Evolutionary conservation across 2,113 vertebrate species (phyloP).

Genomic region (Leptodactylus fuscus): DNA sequence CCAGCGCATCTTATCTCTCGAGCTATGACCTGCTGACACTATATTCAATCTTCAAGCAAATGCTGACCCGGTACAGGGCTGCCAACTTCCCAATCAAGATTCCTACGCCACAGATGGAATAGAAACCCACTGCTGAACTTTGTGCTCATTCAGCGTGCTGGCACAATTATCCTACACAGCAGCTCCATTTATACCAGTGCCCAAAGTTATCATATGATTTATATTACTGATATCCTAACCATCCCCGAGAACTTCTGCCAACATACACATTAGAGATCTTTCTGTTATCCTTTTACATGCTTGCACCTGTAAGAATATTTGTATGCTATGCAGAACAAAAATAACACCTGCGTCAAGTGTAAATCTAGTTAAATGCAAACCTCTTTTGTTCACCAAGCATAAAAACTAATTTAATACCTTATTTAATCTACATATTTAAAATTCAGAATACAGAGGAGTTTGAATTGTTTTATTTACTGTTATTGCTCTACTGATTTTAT

Average conservation of each 20-base stretch:
- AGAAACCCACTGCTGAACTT: conserved; percentile 50
- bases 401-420: too few relatives aligned
- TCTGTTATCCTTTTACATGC: conserved; percentile 27
- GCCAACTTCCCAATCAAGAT: conserved; percentile 56
- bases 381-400: too few relatives aligned
- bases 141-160: conserved; percentile 50
- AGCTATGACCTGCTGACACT: conserved; percentile 50
- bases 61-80: conserved; percentile 39
- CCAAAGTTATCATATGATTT: conserved; percentile 58
- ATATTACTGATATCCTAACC: conserved; percentile 55
- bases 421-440: too few relatives aligned
- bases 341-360: not conserved
- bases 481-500: too few relatives aligned
- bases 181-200: conserved; percentile 40
- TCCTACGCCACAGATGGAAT: conserved; percentile 53
- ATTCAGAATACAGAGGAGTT: too few relatives aligned
- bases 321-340: not conserved
- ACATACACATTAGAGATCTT: conserved; percentile 46
- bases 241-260: conserved; percentile 35
- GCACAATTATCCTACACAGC: conserved; percentile 29
- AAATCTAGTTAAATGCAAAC: too few relatives aligned
- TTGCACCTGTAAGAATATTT: conserved; percentile 44
- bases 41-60: conserved; percentile 49
- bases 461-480: too few relatives aligned
- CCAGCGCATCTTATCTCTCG: conserved; percentile 42